Conservation (phyloP, 2,797 vertebrate genomes). For the Atherinosoma microstoma region DNA sequence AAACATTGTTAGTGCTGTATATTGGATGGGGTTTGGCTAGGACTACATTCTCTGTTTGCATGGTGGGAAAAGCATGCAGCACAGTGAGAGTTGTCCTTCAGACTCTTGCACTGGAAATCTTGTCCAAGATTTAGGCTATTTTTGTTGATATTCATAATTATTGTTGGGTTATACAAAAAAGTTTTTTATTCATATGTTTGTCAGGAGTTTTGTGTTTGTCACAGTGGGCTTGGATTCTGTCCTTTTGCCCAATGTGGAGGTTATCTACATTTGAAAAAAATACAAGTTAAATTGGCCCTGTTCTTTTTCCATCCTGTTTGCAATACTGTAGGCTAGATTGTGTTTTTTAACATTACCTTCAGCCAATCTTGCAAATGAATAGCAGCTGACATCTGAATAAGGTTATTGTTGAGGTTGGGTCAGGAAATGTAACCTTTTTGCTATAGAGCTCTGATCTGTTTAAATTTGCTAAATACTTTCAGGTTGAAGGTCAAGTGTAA, state of each 20-base stretch:
- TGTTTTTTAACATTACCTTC: slow-evolving; percentile 2
- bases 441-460: slow-evolving; percentile 14
- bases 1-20: slow-evolving; percentile 63
- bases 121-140: not conserved
- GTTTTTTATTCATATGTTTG: not conserved
- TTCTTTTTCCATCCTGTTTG: not conserved
- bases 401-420: slow-evolving; percentile 10
- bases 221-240: not conserved
- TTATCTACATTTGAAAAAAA: not conserved
- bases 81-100: slow-evolving; percentile 1
- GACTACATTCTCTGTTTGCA: slow-evolving; percentile 7
- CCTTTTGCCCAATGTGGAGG: not conserved
- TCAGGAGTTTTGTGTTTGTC: not conserved
- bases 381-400: slow-evolving; percentile 21
- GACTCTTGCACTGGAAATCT: not conserved
- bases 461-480: slow-evolving; percentile 12
- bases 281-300: not conserved
- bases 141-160: not conserved
- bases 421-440: not conserved
- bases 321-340: not conserved
- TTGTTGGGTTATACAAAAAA: not conserved
- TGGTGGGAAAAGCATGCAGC: slow-evolving; percentile 15
- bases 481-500: slow-evolving; percentile 30
- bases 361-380: slow-evolving; percentile 15
- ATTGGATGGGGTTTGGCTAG: slow-evolving; percentile 18